Percentiles rank a stretch among this genome's conserved stretches.
phyloP scores from a whole-genome alignment of 2,888 invertebrate genomes.

The Dryomyza anilis region DNA sequence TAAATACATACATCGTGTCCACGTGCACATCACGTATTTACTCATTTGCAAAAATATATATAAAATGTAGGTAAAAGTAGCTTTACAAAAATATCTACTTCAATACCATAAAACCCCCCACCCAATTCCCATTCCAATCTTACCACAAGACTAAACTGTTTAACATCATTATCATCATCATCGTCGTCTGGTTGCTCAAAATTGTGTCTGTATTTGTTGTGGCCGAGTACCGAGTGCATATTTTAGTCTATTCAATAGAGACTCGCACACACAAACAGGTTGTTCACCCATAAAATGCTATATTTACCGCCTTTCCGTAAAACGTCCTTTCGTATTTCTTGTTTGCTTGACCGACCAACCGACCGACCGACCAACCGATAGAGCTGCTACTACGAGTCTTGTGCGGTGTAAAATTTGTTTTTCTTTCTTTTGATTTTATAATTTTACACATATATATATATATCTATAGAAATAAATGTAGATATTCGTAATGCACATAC shows the following conservation, averaged over 20 bases:
- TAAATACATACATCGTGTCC: too few relatives aligned
- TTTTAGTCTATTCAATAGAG: too few relatives aligned
- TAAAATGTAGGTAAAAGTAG: too few relatives aligned
- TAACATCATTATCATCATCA: background rate
- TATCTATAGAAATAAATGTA: background rate
- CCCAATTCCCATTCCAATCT: too few relatives aligned
- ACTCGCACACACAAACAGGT: background rate
- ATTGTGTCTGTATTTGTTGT: slow-evolving; percentile 1
- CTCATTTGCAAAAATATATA: too few relatives aligned
- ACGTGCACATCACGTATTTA: too few relatives aligned
- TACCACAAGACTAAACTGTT: too few relatives aligned
- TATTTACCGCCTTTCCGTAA: background rate
- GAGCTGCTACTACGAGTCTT: too few relatives aligned
- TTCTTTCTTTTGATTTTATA: background rate
- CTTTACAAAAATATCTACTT: too few relatives aligned
- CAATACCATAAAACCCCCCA: too few relatives aligned
- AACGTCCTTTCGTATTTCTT: background rate
- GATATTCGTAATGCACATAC: too few relatives aligned
- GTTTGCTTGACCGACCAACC: background rate
- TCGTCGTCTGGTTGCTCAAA: background rate
- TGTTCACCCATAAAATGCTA: background rate
- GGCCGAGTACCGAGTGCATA: background rate
- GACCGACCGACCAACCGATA: background rate
- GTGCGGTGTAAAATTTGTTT: too few relatives aligned
- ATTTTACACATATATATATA: background rate